Conservation (phyloP, 1,140 invertebrate species). For the Trichoplusia ni region DNA sequence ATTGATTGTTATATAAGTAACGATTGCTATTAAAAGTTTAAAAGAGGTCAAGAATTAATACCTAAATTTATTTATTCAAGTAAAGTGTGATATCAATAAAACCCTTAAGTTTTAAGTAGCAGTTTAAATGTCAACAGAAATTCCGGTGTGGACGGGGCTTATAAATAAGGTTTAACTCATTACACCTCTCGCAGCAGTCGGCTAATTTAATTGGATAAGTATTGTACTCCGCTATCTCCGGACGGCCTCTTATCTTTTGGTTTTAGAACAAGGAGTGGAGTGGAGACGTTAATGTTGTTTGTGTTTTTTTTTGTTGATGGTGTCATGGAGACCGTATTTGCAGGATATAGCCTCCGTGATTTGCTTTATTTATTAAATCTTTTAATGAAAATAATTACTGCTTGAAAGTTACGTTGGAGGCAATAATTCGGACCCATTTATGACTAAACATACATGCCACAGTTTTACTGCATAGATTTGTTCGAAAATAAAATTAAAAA, state of each 20-base stretch:
- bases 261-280: constrained; percentile 34
- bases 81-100: constrained; percentile 9
- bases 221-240: constrained; percentile 54
- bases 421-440: too few relatives aligned
- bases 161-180: constrained; percentile 46
- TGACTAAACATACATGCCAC: too few relatives aligned
- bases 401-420: too few relatives aligned
- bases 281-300: constrained; percentile 30
- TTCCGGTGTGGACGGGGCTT: neutral
- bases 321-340: neutral
- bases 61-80: neutral
- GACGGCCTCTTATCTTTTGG: constrained; percentile 50
- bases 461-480: too few relatives aligned
- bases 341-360: too few relatives aligned
- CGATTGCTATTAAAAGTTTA: too few relatives aligned
- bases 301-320: neutral
- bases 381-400: too few relatives aligned
- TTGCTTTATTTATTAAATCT: too few relatives aligned
- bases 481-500: too few relatives aligned
- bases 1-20: too few relatives aligned
- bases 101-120: neutral
- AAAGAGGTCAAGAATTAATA: too few relatives aligned
- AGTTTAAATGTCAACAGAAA: constrained; percentile 22
- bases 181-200: constrained; percentile 44
- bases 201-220: constrained; percentile 64